Conservation (phyloP, 2,888 invertebrate genomes). For the Coelopa pilipes region DNA sequence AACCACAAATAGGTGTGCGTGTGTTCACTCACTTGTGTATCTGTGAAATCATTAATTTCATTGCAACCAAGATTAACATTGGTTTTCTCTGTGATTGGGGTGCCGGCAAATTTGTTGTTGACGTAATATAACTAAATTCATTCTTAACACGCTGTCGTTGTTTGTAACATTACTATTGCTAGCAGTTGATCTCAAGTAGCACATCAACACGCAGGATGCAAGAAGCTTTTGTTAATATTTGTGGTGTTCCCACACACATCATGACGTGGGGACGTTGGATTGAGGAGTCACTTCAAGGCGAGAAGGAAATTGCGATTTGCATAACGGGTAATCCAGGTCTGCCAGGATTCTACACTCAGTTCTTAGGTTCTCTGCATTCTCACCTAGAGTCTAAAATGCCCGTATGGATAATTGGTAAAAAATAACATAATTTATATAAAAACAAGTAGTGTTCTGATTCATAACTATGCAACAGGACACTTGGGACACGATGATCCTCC, state of each 20-base stretch:
- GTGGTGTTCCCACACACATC: conserved; percentile 78
- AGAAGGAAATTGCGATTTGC: conserved; percentile 75
- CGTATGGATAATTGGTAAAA: conserved; percentile 80
- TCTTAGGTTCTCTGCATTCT: conserved; percentile 75
- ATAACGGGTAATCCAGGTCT: conserved; percentile 92
- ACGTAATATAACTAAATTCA: no score
- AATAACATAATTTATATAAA: background rate
- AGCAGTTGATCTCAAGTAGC: no score
- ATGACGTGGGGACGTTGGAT: conserved; percentile 78
- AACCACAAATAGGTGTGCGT: no score
- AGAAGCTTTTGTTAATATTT: conserved; percentile 69
- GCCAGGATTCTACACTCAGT: conserved; percentile 82
- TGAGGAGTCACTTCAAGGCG: conserved; percentile 71
- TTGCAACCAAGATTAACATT: no score
- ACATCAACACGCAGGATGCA: conserved; percentile 62
- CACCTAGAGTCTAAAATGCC: conserved; percentile 71
- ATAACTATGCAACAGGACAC: conserved; percentile 68
- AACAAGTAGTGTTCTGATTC: background rate
- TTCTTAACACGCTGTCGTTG: no score
- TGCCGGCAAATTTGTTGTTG: background rate
- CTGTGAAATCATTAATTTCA: no score
- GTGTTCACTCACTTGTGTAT: no score
- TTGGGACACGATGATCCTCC: conserved; percentile 83
- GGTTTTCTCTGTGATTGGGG: no score
- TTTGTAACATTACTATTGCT: no score